Evolutionary conservation across 2,888 invertebrate genomes (phyloP), one percentile per base, ranked within the genome.

Genomic region (Hipparchia semele): DNA sequence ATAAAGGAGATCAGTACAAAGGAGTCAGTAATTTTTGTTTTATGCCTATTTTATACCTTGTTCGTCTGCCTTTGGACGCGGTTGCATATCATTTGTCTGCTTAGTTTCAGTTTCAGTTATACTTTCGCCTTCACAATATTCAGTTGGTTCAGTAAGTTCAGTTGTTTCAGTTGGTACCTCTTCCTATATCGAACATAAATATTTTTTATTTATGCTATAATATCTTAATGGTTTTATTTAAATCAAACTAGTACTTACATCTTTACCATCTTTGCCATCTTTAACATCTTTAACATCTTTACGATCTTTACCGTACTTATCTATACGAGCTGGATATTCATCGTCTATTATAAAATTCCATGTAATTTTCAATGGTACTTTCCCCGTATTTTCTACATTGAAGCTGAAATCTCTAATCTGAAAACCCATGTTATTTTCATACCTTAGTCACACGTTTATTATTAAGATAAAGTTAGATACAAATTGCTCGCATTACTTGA

Each of bases 261-360:
- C 77, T 76, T 79, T 81, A 10, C 5, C 0, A 53, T 53, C 53
- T 12, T 12, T 53, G 10, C 5, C 4, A 53, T 53, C 53, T 53
- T 0, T 53, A 53, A 4, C 5, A 53, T 53, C 53, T 5, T 0
- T 4, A 53, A 2, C 6, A 13, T 56, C 13, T 6, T 23, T 58
- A 58, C 23, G 49, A 12, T 53, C 33, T 65, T 68, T 39, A 54
- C 60, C 68, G 23, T 80, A 69, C 80, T 88, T 90, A 76, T 91
- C 90, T 69, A 88, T 86, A 79, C 90, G 87, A 45, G 84, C 78
- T 1, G 94, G 94, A 78, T 88, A 92, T 75, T 89, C 90, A 54
- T 92, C 91, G 54, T 92, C 92, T 56, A 93, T 87, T 70, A 84
- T 79, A 79, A 93, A 92, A 75, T 75, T 85, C 92, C 92, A 94